Evolutionary conservation across 1,140 invertebrate genomes (phyloP), one percentile per base, ranked within the genome.

Genomic region (Conus betulinus): DNA sequence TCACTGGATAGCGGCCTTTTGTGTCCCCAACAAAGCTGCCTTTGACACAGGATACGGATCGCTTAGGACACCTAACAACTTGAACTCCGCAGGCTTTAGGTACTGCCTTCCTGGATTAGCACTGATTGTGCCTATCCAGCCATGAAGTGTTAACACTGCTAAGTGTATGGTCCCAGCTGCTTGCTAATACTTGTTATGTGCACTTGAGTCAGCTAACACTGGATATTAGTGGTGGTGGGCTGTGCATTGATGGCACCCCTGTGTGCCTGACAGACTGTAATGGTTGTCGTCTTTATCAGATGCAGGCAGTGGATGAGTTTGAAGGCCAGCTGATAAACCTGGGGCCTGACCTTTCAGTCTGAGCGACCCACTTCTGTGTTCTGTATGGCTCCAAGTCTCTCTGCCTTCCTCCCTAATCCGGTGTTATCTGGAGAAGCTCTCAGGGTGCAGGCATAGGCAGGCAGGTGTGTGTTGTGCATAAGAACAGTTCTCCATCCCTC

Each of bases 71-170:
- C 55, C 81, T 53, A 23, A 51, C n/a, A 78, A 39, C 25, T 78
- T 78, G 57, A 78, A 78, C 76, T 83, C 81, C 20, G 11, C 13
- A n/a, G 82, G 82, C 23, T 63, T 84, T 84, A 63, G 10, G 10
- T 63, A n/a, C 23, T 39, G 23, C n/a, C 53, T 84, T 8, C 13
- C 23, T 39, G 82, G 82, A 60, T 84, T 84, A 84, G 2, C 82
- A 5, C 23, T 84, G 55, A 67, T 39, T 67, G 82, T 27, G 82
- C 4, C 82, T 25, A 60, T 39, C 82, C 10, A 55, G 23, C 82
- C 82, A 52, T 67, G 57, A 84, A 67, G 82, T 67, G 82, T 67
- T 84, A 84, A 84, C 55, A 84, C 82, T 51, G 57, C 6, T 60
- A 60, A 83, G 55, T 63, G 7, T 63, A 84, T 25, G 82, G 55